Conservation (phyloP, 2,113 vertebrate species). For the Aythya baeri region DNA sequence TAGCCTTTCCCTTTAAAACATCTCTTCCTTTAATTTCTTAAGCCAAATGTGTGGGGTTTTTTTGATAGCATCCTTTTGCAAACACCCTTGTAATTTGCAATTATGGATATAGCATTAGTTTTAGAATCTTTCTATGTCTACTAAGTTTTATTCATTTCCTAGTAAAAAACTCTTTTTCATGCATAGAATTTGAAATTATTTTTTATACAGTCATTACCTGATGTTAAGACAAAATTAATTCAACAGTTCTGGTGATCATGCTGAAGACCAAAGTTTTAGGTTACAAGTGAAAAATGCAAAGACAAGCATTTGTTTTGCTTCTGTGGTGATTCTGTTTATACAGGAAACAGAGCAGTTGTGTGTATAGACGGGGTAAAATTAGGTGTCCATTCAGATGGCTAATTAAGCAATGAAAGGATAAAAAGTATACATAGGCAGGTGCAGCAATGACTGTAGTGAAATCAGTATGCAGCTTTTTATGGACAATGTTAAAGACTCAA, state of each 20-base stretch:
- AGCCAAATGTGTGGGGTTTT: background rate
- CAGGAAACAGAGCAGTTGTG: background rate
- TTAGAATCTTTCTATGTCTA: background rate
- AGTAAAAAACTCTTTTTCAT: background rate
- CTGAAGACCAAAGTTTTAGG: background rate
- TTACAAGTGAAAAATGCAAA: background rate
- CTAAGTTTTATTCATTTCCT: background rate
- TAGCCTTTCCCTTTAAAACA: background rate
- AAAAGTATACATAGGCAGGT: background rate
- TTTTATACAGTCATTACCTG: background rate
- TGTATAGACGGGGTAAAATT: background rate
- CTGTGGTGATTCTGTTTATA: fast-evolving
- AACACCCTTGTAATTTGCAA: background rate
- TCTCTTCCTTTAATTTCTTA: background rate
- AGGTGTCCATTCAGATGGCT: background rate
- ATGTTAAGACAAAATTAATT: background rate
- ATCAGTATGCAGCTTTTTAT: background rate
- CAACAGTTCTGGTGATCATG: background rate
- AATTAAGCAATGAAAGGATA: background rate
- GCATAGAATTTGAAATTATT: background rate
- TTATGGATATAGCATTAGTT: background rate
- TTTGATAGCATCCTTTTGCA: fast-evolving
- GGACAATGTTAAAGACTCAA: background rate
- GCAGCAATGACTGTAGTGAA: background rate
- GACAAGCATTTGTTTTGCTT: background rate